phyloP scores from a whole-genome alignment of 2,113 vertebrate species.

The Fukomys damarensis region DNA sequence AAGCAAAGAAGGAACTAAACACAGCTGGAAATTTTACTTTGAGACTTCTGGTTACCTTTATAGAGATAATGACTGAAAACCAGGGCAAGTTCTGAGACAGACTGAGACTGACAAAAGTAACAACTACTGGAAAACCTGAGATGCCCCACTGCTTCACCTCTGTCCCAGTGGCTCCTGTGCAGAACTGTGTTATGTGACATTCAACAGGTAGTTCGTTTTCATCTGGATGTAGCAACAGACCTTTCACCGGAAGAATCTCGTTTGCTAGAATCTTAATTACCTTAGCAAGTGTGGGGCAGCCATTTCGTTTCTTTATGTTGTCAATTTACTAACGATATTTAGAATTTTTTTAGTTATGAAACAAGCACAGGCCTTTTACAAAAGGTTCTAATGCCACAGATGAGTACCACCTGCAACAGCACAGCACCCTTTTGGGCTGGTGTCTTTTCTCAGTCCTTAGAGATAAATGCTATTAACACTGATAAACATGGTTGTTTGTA shows the following conservation, averaged over 20 bases:
- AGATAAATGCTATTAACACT: neutral
- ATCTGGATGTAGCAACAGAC: neutral
- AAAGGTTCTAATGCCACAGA: neutral
- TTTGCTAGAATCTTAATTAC: neutral
- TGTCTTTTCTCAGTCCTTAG: neutral
- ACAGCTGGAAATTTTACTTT: neutral
- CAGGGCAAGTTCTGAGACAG: neutral
- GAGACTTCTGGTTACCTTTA: neutral
- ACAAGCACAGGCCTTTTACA: neutral
- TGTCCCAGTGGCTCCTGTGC: neutral
- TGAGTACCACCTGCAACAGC: neutral
- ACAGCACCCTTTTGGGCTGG: neutral
- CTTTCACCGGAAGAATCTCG: neutral
- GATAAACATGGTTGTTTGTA: neutral
- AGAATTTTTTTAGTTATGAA: neutral
- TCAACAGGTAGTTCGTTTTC: neutral
- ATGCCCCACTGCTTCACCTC: fast-evolving
- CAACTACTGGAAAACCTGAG: neutral
- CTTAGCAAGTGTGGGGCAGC: conserved; percentile 3
- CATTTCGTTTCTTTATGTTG: neutral
- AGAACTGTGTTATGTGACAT: neutral
- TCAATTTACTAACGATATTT: neutral
- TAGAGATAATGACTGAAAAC: neutral
- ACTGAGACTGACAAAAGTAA: neutral
- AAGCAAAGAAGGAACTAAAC: neutral